Conservation (phyloP, 2,888 invertebrate genomes). For the Eudasyphora cyanicolor region DNA sequence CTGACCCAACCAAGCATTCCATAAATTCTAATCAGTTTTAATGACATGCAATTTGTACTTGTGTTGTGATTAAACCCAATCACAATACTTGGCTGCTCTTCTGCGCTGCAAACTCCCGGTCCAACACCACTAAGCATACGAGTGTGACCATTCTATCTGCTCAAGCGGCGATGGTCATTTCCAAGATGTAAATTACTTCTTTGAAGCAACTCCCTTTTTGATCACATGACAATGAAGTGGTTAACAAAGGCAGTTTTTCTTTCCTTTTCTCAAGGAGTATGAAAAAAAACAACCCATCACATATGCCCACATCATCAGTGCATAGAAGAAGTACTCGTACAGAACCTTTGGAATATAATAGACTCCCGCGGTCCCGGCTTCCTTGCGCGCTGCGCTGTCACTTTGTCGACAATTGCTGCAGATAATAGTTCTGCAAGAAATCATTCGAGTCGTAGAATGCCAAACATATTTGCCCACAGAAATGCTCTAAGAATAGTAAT, state of each 20-base stretch:
- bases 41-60: conserved; percentile 64
- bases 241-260: conserved; percentile 8
- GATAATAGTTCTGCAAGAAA: neutral
- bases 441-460: neutral
- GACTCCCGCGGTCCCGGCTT: neutral
- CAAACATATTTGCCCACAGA: neutral
- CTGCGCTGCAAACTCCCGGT: neutral
- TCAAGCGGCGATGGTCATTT: neutral
- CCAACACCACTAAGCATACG: neutral
- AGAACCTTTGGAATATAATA: conserved; percentile 12
- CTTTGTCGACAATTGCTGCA: neutral
- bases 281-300: conserved; percentile 26
- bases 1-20: conserved; percentile 47
- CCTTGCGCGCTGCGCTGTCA: no score
- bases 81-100: conserved; percentile 37
- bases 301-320: conserved; percentile 7
- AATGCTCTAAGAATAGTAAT: conserved; percentile 49
- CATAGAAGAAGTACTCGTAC: neutral
- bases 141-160: neutral
- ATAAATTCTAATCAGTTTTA: conserved; percentile 66
- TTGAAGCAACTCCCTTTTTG: conserved; percentile 40
- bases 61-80: conserved; percentile 57
- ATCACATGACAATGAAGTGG: conserved; percentile 42
- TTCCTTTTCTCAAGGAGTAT: no score
- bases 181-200: conserved; percentile 54